Evolutionary conservation across 1,140 invertebrate genomes (phyloP), one percentile per base, ranked within the genome.

Genomic region (Triops longicaudatus): DNA sequence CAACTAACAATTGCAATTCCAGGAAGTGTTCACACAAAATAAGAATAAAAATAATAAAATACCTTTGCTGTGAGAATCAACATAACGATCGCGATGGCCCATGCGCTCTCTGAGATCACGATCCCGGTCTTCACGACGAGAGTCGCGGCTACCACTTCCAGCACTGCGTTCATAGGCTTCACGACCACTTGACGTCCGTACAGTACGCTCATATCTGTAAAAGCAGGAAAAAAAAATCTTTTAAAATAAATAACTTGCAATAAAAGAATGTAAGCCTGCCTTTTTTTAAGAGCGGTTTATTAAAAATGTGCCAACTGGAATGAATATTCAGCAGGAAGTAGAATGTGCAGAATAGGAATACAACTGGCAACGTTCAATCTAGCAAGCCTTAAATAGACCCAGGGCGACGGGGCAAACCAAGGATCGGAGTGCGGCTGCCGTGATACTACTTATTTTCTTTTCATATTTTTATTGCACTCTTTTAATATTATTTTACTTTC

Each of bases 351-450:
- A 63, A 63, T 63, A 63, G 50, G 50, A 63, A 63, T 63, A 63
- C 50, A 63, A 63, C 4, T 63, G 50, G 50, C 50, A 17, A 63
- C 22, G 7, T 63, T 63, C 7, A 14, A 63, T 63, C 50, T 63
- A 63, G 50, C 50, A 63, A 63, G 50, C 50, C 50, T 63, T 63
- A 63, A 63, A 63, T 63, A 63, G 50, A 63, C n/a, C 50, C 50
- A 63, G 22, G 50, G 50, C 14, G 50, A 63, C 50, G 22, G 22
- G 6, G 22, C 50, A 63, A 63, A 63, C 50, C 50, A 63, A 14
- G 50, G 50, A 63, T 63, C 50, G 50, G 50, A 63, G 50, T 63
- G 50, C 50, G 50, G 50, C 50, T 63, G 50, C 50, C 10, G 10
- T n/a, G 22, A 14, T 37, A 37, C 7, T n/a, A n/a, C n/a, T n/a